Percentiles rank a stretch among this genome's conserved stretches.
Evolutionary conservation across 1,140 invertebrate species (phyloP).

Genomic region (Tetramorium parvispinum): DNA sequence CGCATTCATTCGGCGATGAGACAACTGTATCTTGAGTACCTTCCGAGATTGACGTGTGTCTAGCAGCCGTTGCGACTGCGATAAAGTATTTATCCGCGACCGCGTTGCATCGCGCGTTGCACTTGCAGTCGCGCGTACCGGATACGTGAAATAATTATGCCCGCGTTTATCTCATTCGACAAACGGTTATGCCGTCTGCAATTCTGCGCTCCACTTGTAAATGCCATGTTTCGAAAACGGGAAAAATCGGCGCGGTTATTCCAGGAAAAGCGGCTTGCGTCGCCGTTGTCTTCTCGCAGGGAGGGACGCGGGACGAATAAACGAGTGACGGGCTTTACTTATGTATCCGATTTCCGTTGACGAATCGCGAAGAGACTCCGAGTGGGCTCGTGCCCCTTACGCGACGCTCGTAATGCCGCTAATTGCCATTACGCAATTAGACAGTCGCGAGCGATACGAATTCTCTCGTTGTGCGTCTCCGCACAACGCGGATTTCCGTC

Average conservation of each 20-base stretch:
- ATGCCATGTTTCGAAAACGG: conserved; percentile 23
- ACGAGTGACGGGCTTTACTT: conserved; percentile 24
- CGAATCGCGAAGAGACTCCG: conserved; percentile 25
- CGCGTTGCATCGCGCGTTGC: conserved; percentile 21
- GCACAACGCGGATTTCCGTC: neutral
- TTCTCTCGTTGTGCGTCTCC: neutral
- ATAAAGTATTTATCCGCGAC: conserved; percentile 50
- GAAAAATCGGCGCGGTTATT: conserved; percentile 51
- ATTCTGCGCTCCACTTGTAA: neutral
- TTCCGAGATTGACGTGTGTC: conserved; percentile 37
- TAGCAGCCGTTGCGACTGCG: conserved; percentile 55
- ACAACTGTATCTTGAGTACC: neutral
- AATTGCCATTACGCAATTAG: conserved; percentile 41
- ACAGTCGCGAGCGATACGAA: neutral
- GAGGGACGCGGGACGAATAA: neutral
- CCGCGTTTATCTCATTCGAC: conserved; percentile 52
- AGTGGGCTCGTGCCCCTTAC: neutral
- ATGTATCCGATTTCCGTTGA: conserved; percentile 43
- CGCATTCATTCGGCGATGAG: conserved; percentile 13
- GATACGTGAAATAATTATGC: conserved; percentile 51
- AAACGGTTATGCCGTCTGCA: conserved; percentile 31
- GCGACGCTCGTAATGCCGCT: conserved; percentile 14
- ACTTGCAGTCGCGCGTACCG: conserved; percentile 10
- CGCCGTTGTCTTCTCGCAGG: neutral
- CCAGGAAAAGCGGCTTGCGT: neutral